These are phyloP conservation scores for Dendrocincla tyrannina DNA, from an alignment of 2,797 vertebrate genomes.

Conservation along the genomic window DNA sequence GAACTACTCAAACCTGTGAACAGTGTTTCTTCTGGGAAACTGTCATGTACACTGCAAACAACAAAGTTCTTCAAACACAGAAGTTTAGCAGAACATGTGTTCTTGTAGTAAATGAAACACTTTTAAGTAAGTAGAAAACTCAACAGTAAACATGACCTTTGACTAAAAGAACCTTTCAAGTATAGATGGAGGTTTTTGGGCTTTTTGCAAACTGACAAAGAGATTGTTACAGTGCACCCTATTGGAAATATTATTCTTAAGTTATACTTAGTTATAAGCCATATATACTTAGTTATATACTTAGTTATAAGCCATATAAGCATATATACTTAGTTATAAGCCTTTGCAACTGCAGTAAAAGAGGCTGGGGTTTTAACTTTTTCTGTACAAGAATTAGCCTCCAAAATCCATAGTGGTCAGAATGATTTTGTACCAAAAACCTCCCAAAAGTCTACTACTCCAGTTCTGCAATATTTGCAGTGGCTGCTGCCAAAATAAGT, in stretches of 20 bases:
- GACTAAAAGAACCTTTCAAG: not conserved
- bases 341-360: not conserved
- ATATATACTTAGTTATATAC: too few relatives aligned
- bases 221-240: rapidly evolving
- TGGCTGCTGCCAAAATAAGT: not conserved
- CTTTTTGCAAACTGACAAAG: not conserved
- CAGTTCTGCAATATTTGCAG: not conserved
- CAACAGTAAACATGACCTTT: not conserved
- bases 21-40: not conserved
- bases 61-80: not conserved
- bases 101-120: not conserved
- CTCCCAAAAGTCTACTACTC: not conserved
- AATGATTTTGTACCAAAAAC: not conserved
- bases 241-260: not conserved
- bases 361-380: not conserved
- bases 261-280: not conserved
- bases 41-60: not conserved
- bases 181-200: not conserved
- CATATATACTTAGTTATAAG: not conserved
- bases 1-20: not conserved
- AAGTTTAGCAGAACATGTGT: not conserved
- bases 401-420: not conserved
- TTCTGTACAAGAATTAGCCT: not conserved
- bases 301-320: not conserved
- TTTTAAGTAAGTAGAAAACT: not conserved